These are phyloP conservation scores for Gerosis bhagava DNA, from an alignment of 2,888 invertebrate species.

Conservation along the genomic window DNA sequence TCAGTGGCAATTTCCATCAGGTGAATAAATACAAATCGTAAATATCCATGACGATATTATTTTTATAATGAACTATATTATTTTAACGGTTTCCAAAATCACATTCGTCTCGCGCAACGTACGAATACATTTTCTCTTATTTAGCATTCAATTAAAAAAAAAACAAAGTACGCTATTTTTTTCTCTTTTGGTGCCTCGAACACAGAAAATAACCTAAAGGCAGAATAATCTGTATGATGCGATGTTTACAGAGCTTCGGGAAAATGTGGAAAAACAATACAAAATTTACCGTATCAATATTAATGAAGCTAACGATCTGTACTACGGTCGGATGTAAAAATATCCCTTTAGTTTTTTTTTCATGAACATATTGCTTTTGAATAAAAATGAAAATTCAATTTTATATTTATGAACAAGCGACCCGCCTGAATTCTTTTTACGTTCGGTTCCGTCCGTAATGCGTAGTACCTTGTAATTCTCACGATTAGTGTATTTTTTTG, in stretches of 20 bases:
- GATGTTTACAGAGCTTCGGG: constrained; percentile 32
- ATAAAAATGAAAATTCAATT: constrained; percentile 1
- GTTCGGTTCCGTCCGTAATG: too few species aligned
- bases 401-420: background rate
- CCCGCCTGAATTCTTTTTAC: too few species aligned
- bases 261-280: constrained; percentile 26
- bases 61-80: too few species aligned
- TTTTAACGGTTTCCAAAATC: too few species aligned
- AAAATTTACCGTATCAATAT: constrained; percentile 28
- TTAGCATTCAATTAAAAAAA: too few species aligned
- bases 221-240: constrained; percentile 40
- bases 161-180: constrained; percentile 13
- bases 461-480: too few species aligned
- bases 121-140: too few species aligned
- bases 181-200: constrained; percentile 12
- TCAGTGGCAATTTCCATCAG: too few species aligned
- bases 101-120: too few species aligned
- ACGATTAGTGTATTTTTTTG: too few species aligned
- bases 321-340: constrained; percentile 5
- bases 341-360: constrained; percentile 3
- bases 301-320: constrained; percentile 30
- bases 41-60: too few species aligned
- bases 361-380: constrained; percentile 10
- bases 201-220: constrained; percentile 34
- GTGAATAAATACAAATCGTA: too few species aligned